A percentile compares a stretch with the other conserved stretches of the same genome.
Evolutionary conservation across 2,113 vertebrate genomes (phyloP).

Genomic region (Gallinago media): DNA sequence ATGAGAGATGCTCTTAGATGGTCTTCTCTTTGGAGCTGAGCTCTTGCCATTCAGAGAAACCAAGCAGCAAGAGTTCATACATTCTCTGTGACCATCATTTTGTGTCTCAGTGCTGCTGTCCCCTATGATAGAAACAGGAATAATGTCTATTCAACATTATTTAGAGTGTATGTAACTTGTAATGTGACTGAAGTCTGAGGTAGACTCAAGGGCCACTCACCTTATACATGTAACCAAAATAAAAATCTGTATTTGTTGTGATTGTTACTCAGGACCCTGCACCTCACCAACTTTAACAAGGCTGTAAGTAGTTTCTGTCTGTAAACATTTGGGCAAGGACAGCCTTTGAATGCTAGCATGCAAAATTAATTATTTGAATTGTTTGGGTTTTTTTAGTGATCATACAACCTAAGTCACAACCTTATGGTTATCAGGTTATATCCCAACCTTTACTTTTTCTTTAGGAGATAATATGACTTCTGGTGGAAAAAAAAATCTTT

Average conservation of each 20-base stretch:
- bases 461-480: neutral
- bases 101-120: neutral
- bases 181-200: neutral
- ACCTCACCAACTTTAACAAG: neutral
- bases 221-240: neutral
- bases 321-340: neutral
- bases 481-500: neutral
- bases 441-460: neutral
- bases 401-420: neutral
- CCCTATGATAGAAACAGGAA: neutral
- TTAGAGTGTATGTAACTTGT: neutral
- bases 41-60: neutral
- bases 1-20: neutral
- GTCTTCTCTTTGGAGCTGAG: neutral
- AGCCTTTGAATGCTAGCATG: neutral
- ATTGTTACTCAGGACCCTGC: neutral
- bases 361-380: neutral
- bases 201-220: fast-evolving
- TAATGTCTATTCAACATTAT: neutral
- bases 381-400: fast-evolving
- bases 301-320: neutral
- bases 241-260: neutral
- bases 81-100: neutral
- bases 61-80: neutral
- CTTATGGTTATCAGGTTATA: neutral